These are phyloP conservation scores for Porites rus DNA, from an alignment of 92 coral and sea anemone genomes.

Conservation along the genomic window DNA sequence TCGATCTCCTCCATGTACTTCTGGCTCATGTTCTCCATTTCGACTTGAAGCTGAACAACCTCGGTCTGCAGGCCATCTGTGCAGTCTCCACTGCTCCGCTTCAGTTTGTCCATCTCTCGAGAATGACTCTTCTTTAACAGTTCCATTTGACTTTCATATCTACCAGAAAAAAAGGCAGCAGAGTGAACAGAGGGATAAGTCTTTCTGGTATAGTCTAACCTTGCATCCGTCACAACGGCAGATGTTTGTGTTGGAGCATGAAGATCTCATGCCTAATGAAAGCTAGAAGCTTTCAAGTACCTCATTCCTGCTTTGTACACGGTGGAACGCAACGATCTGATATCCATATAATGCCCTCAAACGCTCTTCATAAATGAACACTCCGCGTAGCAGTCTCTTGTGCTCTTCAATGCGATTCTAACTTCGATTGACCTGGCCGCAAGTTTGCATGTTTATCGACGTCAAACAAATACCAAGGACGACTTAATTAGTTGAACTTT, in stretches of 20 bases:
- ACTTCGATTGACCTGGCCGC: slow-evolving; percentile 3
- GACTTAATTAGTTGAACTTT: slow-evolving; percentile 1
- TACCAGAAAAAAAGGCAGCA: slow-evolving; percentile 18
- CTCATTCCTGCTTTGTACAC: neutral
- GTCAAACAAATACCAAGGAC: neutral
- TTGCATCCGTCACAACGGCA: neutral
- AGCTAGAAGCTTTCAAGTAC: neutral
- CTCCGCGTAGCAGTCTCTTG: neutral
- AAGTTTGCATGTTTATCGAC: neutral
- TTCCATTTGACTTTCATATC: slow-evolving; percentile 93
- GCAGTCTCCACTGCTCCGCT: slow-evolving; percentile 78
- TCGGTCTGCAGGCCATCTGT: slow-evolving; percentile 79
- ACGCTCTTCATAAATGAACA: neutral
- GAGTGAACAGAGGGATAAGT: neutral
- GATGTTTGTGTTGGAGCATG: neutral
- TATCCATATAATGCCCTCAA: neutral
- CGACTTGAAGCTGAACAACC: slow-evolving; percentile 82
- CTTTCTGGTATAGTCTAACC: neutral
- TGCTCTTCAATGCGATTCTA: neutral
- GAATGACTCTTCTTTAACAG: slow-evolving; percentile 82
- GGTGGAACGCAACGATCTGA: neutral
- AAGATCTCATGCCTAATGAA: neutral
- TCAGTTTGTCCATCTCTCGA: slow-evolving; percentile 83
- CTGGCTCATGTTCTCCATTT: slow-evolving; percentile 89
- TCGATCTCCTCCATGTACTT: slow-evolving; percentile 89